These are phyloP conservation scores for Epinephelus coioides DNA, from an alignment of 2,797 vertebrate genomes.

Conservation along the genomic window DNA sequence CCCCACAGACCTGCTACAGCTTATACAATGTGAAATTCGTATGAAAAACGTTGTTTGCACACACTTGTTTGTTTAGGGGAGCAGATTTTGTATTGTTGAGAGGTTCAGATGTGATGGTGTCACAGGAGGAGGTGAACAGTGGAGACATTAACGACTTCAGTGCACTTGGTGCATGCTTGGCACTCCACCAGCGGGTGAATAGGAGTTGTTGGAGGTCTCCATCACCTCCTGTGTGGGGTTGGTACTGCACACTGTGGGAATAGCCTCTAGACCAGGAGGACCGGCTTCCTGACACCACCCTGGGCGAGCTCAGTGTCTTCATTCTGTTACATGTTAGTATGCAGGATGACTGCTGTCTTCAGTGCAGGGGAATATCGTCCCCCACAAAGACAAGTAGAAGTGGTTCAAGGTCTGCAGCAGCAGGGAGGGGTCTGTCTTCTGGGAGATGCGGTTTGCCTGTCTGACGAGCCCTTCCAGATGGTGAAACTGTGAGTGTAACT, in stretches of 20 bases:
- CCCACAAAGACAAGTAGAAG: conserved; percentile 48
- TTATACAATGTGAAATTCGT: not conserved
- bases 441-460: conserved; percentile 52
- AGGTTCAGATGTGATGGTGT: conserved; percentile 40
- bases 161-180: conserved; percentile 32
- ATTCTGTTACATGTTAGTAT: conserved; percentile 20
- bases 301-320: conserved; percentile 17
- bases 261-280: conserved; percentile 23
- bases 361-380: conserved; percentile 19
- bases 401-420: conserved; percentile 62
- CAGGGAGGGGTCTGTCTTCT: conserved; percentile 32
- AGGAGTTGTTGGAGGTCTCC: conserved; percentile 30
- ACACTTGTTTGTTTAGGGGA: conserved; percentile 5
- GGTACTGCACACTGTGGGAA: conserved; percentile 27
- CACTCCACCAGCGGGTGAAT: conserved; percentile 46
- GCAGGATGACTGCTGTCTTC: conserved; percentile 10
- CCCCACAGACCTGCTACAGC: not conserved
- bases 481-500: conserved; percentile 60
- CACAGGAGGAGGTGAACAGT: conserved; percentile 50
- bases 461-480: conserved; percentile 72
- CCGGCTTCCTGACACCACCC: conserved; percentile 21
- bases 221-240: conserved; percentile 29
- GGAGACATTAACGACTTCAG: conserved; percentile 47
- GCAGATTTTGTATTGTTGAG: conserved; percentile 38
- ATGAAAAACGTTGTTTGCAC: not conserved